phyloP scores from a whole-genome alignment of 2,888 invertebrate species.

The Hoplodrina blanda region DNA sequence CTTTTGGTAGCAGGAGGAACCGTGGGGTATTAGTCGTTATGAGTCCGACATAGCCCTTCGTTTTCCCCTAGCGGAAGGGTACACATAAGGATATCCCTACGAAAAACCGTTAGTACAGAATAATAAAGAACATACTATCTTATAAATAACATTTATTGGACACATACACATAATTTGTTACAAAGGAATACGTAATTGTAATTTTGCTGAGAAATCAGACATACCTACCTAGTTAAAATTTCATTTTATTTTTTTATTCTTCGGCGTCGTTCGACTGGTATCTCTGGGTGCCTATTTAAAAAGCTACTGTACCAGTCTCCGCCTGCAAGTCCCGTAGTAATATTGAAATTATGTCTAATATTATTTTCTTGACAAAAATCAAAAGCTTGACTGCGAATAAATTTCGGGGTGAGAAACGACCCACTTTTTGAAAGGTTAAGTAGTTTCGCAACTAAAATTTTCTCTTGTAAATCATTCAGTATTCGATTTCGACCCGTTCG shows the following conservation, averaged over 20 bases:
- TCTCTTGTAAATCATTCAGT: conserved; percentile 27
- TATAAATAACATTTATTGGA: not conserved
- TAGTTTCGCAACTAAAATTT: conserved; percentile 8
- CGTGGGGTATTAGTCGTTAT: too few species aligned
- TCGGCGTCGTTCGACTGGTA: conserved; percentile 14
- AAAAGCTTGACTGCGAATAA: conserved; percentile 12
- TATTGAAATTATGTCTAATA: conserved; percentile 16
- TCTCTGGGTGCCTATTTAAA: conserved; percentile 15
- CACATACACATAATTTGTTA: not conserved
- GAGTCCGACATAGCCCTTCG: too few species aligned
- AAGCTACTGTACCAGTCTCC: conserved; percentile 22
- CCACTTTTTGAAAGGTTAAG: conserved; percentile 7
- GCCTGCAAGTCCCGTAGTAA: not conserved
- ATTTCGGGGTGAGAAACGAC: conserved; percentile 3
- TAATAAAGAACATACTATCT: conserved; percentile 3
- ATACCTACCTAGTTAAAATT: too few species aligned
- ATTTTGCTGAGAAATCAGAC: not conserved
- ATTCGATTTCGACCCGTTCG: conserved; percentile 23
- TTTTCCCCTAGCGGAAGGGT: too few species aligned
- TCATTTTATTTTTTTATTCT: not conserved
- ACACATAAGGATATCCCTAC: too few species aligned
- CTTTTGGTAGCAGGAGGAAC: too few species aligned
- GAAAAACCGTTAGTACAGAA: not conserved
- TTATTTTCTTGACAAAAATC: conserved; percentile 17
- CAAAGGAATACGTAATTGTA: not conserved